Conservation (phyloP, 2,888 invertebrate species). For the Apotomis turbidana region DNA sequence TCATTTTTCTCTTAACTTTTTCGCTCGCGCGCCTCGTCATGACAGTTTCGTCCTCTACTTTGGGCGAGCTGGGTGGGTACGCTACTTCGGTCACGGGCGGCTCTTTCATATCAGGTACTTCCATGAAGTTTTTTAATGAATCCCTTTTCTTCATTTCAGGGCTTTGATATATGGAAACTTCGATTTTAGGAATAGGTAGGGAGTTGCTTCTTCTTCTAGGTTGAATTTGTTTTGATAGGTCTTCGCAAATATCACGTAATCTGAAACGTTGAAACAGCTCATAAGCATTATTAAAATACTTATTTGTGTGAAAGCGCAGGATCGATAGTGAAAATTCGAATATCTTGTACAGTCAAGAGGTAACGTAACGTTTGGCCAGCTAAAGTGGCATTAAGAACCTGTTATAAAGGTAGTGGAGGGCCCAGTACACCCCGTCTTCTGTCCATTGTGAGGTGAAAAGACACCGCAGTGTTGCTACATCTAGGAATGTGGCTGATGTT, state of each 20-base stretch:
- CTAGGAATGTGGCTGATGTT: conserved; percentile 96
- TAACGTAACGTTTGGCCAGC: no score
- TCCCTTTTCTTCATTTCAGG: conserved; percentile 87
- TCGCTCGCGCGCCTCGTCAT: conserved; percentile 89
- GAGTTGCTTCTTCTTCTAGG: conserved; percentile 96
- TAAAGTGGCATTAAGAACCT: conserved; percentile 81
- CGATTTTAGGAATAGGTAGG: conserved; percentile 96
- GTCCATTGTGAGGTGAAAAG: conserved; percentile 98
- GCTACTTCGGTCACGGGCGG: conserved; percentile 85
- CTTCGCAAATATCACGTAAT: conserved; percentile 94
- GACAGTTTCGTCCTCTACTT: conserved; percentile 69
- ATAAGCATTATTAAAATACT: background rate
- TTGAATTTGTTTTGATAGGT: conserved; percentile 89
- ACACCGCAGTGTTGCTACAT: conserved; percentile 97
- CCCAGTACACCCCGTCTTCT: conserved; percentile 99
- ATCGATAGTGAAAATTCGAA: no score
- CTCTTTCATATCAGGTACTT: conserved; percentile 89
- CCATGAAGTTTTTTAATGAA: conserved; percentile 89
- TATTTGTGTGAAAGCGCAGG: no score
- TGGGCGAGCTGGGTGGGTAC: conserved; percentile 58
- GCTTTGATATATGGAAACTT: conserved; percentile 93
- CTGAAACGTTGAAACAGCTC: conserved; percentile 71
- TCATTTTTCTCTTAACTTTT: conserved; percentile 92
- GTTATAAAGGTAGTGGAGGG: conserved; percentile 94
- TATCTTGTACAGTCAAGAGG: no score